These are phyloP conservation scores for Blera fallax DNA, from an alignment of 2,888 invertebrate genomes.

Conservation along the genomic window DNA sequence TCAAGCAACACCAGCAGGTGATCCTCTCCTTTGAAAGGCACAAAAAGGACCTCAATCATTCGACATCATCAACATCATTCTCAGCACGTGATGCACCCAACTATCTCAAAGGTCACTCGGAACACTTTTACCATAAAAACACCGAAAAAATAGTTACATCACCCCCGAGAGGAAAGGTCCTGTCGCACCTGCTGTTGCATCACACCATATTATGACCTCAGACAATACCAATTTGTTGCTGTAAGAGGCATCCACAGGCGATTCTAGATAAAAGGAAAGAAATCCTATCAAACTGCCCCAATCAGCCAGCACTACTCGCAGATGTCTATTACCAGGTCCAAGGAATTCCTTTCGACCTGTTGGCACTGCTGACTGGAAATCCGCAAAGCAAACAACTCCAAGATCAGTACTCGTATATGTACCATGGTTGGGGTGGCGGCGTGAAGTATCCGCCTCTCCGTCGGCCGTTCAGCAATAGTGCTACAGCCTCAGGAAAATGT, in stretches of 20 bases:
- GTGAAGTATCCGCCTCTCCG: conserved; percentile 7
- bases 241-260: background rate
- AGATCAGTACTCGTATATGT: too few species aligned
- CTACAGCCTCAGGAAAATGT: conserved; percentile 38
- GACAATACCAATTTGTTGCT: conserved; percentile 7
- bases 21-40: background rate
- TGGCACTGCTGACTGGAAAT: background rate
- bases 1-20: conserved; percentile 66
- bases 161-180: background rate
- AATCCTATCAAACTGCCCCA: background rate
- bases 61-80: conserved; percentile 56
- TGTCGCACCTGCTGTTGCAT: background rate
- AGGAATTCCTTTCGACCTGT: background rate
- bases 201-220: conserved; percentile 15
- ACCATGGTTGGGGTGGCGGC: background rate
- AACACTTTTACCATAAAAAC: conserved; percentile 49
- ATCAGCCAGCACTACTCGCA: background rate
- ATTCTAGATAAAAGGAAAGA: background rate
- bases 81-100: conserved; percentile 65
- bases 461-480: background rate
- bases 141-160: conserved; percentile 19
- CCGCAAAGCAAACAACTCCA: background rate
- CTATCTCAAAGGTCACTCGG: conserved; percentile 50
- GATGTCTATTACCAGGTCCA: background rate
- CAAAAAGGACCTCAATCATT: conserved; percentile 47